Conservation (phyloP, 2,113 vertebrate species). For the Lagenorhynchus albirostris region DNA sequence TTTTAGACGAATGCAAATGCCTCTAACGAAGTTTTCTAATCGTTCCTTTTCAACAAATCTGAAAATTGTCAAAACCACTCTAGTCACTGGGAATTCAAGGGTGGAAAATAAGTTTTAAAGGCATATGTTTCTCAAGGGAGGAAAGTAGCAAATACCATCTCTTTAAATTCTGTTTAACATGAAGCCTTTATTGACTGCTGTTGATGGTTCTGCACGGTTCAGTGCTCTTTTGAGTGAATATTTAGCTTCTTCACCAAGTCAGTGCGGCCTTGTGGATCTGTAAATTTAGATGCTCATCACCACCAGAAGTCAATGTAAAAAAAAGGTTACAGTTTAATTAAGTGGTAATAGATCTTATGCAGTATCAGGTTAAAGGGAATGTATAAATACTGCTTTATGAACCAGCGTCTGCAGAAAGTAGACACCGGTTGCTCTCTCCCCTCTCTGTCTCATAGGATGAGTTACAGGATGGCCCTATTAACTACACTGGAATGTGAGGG, state of each 20-base stretch:
- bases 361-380: slow-evolving; percentile 39
- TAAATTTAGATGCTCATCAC: slow-evolving; percentile 43
- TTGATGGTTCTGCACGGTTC: slow-evolving; percentile 52
- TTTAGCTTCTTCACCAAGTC: slow-evolving; percentile 45
- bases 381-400: slow-evolving; percentile 48
- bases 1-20: slow-evolving; percentile 40
- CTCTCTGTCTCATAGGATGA: not conserved
- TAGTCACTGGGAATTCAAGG: not conserved
- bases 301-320: not conserved
- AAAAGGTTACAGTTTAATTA: slow-evolving; percentile 60
- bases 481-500: not conserved
- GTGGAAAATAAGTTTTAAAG: slow-evolving; percentile 50
- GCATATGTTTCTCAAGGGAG: slow-evolving; percentile 37
- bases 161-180: slow-evolving; percentile 68
- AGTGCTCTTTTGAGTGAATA: slow-evolving; percentile 55
- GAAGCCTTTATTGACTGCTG: slow-evolving; percentile 61
- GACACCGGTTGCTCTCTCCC: not conserved
- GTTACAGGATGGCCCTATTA: slow-evolving; percentile 30
- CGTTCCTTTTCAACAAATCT: slow-evolving; percentile 59
- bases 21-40: slow-evolving; percentile 52
- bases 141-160: slow-evolving; percentile 45
- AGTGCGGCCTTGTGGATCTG: slow-evolving; percentile 12
- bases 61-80: slow-evolving; percentile 58
- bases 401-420: slow-evolving; percentile 7
- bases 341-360: slow-evolving; percentile 45